Percentiles rank a stretch among this genome's conserved stretches.
Evolutionary conservation across 2,797 vertebrate species (phyloP).

Genomic region (Hipposideros larvatus): DNA sequence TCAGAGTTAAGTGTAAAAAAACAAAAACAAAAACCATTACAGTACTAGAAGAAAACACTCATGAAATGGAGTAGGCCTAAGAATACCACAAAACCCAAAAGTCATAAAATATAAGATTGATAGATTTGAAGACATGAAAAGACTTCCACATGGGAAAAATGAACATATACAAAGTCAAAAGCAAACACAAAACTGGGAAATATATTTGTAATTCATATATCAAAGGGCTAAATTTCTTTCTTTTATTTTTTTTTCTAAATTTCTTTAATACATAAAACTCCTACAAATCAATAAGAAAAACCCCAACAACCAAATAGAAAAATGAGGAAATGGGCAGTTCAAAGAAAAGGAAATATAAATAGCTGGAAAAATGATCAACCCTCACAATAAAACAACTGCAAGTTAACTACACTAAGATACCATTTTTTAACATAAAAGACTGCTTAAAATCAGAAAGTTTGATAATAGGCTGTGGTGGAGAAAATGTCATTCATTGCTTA

Average conservation of each 20-base stretch:
- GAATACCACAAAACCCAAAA: slow-evolving; percentile 52
- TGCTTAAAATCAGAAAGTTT: neutral
- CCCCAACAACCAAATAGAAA: neutral
- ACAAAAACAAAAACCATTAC: neutral
- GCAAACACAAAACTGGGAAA: slow-evolving; percentile 53
- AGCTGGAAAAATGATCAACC: neutral
- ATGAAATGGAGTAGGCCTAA: neutral
- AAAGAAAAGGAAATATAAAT: slow-evolving; percentile 56
- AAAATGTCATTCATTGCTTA: neutral
- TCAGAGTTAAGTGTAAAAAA: neutral
- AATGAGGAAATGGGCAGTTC: neutral
- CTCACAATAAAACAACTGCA: neutral
- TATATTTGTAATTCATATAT: slow-evolving; percentile 29
- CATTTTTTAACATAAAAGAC: slow-evolving; percentile 23
- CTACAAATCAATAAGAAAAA: neutral
- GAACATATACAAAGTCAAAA: slow-evolving; percentile 28
- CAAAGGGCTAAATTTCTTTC: slow-evolving; percentile 39
- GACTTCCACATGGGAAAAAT: neutral
- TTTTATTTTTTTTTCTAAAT: neutral
- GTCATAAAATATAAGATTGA: slow-evolving; percentile 25
- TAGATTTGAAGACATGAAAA: slow-evolving; percentile 45
- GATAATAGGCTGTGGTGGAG: neutral
- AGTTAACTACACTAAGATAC: neutral
- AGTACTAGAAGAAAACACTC: slow-evolving; percentile 4
- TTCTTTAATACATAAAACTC: slow-evolving; percentile 37